Evolutionary conservation across 2,888 invertebrate species (phyloP).

Genomic region (Clanis bilineata): DNA sequence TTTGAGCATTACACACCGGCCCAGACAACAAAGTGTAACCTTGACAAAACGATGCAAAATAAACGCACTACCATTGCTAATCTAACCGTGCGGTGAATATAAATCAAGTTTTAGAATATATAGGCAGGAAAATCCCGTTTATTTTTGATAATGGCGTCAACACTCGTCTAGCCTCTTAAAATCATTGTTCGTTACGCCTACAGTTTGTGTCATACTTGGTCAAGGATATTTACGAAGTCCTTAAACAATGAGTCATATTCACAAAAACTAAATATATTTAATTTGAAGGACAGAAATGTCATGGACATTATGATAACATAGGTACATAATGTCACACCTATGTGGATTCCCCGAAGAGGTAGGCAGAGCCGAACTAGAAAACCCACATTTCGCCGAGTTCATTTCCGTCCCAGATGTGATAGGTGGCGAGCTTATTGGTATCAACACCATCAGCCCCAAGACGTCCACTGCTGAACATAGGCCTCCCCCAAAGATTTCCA

Average conservation of each 20-base stretch:
- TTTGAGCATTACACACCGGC: constrained; percentile 18
- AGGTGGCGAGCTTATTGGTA: no score
- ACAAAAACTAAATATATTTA: not conserved
- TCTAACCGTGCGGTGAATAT: constrained; percentile 26
- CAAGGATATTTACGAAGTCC: not conserved
- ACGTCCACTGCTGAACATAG: no score
- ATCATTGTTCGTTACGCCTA: not conserved
- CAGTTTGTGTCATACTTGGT: not conserved
- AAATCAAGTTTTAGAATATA: constrained; percentile 29
- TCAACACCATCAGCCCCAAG: no score
- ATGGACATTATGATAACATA: not conserved
- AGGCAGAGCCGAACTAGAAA: no score
- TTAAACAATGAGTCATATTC: not conserved
- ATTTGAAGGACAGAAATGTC: not conserved
- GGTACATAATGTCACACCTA: no score
- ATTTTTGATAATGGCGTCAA: constrained; percentile 33
- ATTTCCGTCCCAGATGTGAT: no score
- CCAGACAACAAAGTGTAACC: constrained; percentile 30
- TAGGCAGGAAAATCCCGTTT: constrained; percentile 22
- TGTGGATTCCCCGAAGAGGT: no score
- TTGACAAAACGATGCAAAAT: constrained; percentile 24
- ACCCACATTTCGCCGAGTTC: no score
- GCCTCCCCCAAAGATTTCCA: no score
- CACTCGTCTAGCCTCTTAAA: constrained; percentile 8
- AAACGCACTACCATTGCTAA: constrained; percentile 26